Evolutionary conservation across 1,140 invertebrate genomes (phyloP), one percentile per base, ranked within the genome.

Genomic region (Periplaneta americana): DNA sequence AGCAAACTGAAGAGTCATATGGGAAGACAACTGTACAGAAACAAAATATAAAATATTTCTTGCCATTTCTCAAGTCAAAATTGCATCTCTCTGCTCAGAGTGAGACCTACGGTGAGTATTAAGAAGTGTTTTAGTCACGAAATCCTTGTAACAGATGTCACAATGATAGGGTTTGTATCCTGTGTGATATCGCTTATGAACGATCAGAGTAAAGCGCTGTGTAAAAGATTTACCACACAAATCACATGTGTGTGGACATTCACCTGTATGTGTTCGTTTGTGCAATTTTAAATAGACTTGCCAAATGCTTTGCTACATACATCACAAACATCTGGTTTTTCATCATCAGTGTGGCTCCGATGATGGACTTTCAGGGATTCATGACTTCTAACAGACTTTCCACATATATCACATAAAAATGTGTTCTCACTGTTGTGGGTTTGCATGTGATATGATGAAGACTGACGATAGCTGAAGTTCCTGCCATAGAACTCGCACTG

Each of bases 341-440:
- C 87, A 89, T n/a, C n/a, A n/a, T 31, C 93, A 84, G 87, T 93
- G 86, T 96, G 95, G 31, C 95, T 96, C 17, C 95, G 88, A 78
- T 95, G 88, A 85, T 96, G 96, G 88, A 97, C 96, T 39, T 93
- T 95, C 15, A 97, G 86, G 17, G 96, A 96, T 0, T 96, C 93
- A 88, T 95, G 94, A 83, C 93, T 93, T 0, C 90, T 90, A 11
- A 92, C 91, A 0, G 87, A 85, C 74, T 91, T 96, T 22, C 93
- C 93, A 85, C 96, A 97, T 1, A 95, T 92, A 18, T 90, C 88
- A 86, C 96, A 97, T 18, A 94, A 86, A 82, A 87, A 91, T 33
- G 89, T 88, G 79, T 88, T 89, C 81, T 90, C 88, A 79, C 89
- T 91, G 10, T 87, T 90, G 39, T 89, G 88, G 0, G 87, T 88